These are phyloP conservation scores for Prinia subflava DNA, from an alignment of 2,113 vertebrate genomes.

Conservation along the genomic window DNA sequence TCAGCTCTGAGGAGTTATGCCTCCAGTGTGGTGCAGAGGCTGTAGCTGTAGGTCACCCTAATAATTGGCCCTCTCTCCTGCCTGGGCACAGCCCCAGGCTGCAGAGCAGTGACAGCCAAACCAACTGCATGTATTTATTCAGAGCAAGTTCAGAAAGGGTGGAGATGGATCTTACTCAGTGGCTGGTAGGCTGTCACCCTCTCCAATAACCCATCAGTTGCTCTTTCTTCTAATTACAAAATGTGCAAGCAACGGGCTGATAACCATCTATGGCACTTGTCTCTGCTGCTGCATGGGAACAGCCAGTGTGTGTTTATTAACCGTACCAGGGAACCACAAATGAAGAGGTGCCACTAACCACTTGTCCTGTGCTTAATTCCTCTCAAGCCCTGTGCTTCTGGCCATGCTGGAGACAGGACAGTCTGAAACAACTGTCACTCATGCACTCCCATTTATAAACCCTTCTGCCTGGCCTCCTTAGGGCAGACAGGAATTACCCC, in stretches of 20 bases:
- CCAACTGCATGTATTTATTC: neutral
- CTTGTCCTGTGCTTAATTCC: neutral
- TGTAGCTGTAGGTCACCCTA: neutral
- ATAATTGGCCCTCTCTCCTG: neutral
- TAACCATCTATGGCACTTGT: neutral
- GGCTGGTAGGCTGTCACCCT: neutral
- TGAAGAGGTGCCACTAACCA: neutral
- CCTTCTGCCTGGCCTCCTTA: neutral
- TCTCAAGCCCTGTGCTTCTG: neutral
- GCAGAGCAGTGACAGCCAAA: neutral
- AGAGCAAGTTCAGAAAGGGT: neutral
- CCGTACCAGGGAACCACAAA: neutral
- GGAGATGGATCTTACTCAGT: neutral
- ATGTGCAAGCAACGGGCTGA: accelerated
- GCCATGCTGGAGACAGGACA: neutral
- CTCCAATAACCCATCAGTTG: neutral
- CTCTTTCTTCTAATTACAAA: neutral
- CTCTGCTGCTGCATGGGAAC: neutral
- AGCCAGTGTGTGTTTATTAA: neutral
- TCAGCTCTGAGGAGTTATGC: neutral
- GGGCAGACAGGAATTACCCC: neutral
- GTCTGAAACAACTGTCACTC: neutral
- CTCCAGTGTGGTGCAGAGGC: neutral
- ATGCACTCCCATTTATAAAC: neutral
- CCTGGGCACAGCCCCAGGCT: neutral